Conservation (phyloP, 2,797 vertebrate genomes). For the Typhlichthys eigenmanni region DNA sequence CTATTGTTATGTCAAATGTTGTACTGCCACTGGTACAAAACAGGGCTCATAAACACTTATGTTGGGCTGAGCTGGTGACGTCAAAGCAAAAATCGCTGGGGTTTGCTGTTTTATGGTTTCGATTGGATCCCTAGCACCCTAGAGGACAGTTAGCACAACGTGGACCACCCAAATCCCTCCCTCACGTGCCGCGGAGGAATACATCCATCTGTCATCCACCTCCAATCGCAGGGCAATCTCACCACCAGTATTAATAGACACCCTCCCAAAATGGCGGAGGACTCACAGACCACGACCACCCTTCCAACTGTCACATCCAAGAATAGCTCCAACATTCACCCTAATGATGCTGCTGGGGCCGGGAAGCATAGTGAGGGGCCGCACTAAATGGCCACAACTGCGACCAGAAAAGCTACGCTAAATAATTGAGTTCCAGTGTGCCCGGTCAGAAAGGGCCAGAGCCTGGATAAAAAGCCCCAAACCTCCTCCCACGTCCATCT, state of each 20-base stretch:
- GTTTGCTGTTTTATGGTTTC: slow-evolving; percentile 9
- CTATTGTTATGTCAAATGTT: slow-evolving; percentile 53
- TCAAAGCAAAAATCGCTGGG: slow-evolving; percentile 1
- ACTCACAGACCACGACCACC: background rate
- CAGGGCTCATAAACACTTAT: slow-evolving; percentile 27
- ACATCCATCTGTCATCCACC: background rate
- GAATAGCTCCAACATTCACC: slow-evolving; percentile 38
- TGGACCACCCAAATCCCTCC: slow-evolving; percentile 8
- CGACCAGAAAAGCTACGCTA: slow-evolving; percentile 40
- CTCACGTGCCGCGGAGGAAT: background rate
- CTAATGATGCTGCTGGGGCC: slow-evolving; percentile 34
- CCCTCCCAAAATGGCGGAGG: background rate
- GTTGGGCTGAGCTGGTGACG: slow-evolving; percentile 29
- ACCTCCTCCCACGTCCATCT: slow-evolving; percentile 7
- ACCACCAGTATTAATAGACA: slow-evolving; percentile 5
- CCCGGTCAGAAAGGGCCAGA: slow-evolving; percentile 42
- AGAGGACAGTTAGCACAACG: too few relatives aligned
- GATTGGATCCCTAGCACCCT: slow-evolving; percentile 13
- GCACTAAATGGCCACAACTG: background rate
- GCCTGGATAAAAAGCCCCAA: slow-evolving; percentile 51
- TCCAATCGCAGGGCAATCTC: background rate
- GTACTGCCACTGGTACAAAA: slow-evolving; percentile 42
- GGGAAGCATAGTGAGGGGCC: too few relatives aligned
- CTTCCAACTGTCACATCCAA: slow-evolving; percentile 21
- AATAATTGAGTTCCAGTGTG: slow-evolving; percentile 66